Conservation (phyloP, 2,888 invertebrate species). For the Agrochola lychnidis region DNA sequence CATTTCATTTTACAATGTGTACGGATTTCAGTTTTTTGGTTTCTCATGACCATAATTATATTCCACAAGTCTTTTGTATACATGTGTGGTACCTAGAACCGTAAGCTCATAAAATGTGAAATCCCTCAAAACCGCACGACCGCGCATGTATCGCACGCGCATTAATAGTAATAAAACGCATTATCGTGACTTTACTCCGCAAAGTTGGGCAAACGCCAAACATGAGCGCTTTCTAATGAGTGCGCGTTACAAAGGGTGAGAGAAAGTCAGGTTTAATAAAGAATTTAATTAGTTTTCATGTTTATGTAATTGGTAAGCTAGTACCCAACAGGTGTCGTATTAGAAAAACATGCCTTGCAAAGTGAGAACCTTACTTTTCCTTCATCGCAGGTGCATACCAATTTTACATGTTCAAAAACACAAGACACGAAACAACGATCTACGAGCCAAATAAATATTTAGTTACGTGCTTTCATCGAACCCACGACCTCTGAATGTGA, state of each 20-base stretch:
- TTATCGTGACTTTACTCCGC: slow-evolving; percentile 59
- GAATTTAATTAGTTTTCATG: slow-evolving; percentile 30
- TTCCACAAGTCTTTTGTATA: not conserved
- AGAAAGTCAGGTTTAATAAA: slow-evolving; percentile 51
- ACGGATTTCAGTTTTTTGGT: not conserved
- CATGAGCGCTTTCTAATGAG: slow-evolving; percentile 64
- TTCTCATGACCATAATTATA: not conserved
- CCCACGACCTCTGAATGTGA: not conserved
- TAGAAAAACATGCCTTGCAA: not conserved
- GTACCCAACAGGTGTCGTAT: slow-evolving; percentile 19
- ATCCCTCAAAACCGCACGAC: slow-evolving; percentile 50
- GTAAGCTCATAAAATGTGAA: slow-evolving; percentile 45
- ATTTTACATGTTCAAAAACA: not conserved
- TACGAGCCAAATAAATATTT: not conserved
- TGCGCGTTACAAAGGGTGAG: slow-evolving; percentile 52
- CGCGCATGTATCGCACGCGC: slow-evolving; percentile 47
- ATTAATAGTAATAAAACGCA: slow-evolving; percentile 62
- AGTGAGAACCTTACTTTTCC: not conserved
- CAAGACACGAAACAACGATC: not conserved
- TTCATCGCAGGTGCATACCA: not conserved
- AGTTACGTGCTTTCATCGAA: not conserved
- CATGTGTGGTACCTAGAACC: slow-evolving; percentile 21
- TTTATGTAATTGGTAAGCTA: slow-evolving; percentile 17
- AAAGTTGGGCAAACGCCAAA: slow-evolving; percentile 46
- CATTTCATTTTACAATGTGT: not conserved